Evolutionary conservation across 2,888 invertebrate species (phyloP), one percentile per base, ranked within the genome.

Genomic region (Mechanitis mazaeus): DNA sequence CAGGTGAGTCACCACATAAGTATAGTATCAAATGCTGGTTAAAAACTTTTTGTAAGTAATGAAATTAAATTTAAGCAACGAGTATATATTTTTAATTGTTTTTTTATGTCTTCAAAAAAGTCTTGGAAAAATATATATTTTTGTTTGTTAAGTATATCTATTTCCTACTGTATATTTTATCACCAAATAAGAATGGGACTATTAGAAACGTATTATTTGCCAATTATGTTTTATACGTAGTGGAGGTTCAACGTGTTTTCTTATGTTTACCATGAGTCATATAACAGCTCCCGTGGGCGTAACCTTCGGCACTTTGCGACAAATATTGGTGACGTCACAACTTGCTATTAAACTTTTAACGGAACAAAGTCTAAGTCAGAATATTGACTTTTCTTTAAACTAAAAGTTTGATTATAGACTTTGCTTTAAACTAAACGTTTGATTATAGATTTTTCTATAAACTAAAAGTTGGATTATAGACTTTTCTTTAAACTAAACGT

Each of bases 1-100:
- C 69, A 71, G 71, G 70, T 71, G 66, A 72, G 69, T 69, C 67
- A 66, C 46, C 33, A 31, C 20, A 11, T 42, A 46, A 47, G 11
- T 47, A n/a, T n/a, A 59, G 12, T 9, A 33, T n/a, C 50, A 31
- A 50, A 7, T 53, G 33, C 38, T 31, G 31, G 2, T 42, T 50
- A 53, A 12, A 53, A 53, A 47, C 38, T 33, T 58, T 28, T 38
- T 58, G 28, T 45, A 56, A 42, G 42, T 42, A 7, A 42, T 42
- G 6, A 9, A 7, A 42, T 9, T 9, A 42, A 11, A 42, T 9
- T 11, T 9, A 9, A 42, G 0, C 6, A 9, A 9, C 6, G 9
- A 35, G 6, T 5, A 6, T 3, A 3, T 35, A 1, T 35, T 20
- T 20, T 20, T 20, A 20, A 20, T 20, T 20, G 20, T 20, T 20